Conservation (phyloP, 2,113 vertebrate genomes). For the Synodontis membranacea region DNA sequence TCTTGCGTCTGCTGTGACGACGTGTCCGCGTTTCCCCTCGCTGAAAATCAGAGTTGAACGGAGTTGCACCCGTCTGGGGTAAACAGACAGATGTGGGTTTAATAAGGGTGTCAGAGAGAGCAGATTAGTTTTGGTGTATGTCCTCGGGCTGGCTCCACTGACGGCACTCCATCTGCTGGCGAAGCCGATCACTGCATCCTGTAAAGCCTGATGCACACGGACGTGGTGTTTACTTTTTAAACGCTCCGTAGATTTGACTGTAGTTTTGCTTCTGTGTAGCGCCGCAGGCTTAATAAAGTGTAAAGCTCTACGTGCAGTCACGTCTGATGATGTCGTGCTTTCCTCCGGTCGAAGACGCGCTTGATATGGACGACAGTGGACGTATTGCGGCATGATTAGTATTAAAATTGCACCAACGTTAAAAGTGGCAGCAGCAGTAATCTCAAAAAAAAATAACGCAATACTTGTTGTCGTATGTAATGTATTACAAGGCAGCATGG, state of each 20-base stretch:
- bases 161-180: conserved; percentile 72
- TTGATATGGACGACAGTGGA: conserved; percentile 62
- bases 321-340: conserved; percentile 11
- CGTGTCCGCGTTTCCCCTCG: not conserved
- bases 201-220: not conserved
- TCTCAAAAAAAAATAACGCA: conserved; percentile 54
- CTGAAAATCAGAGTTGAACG: not conserved
- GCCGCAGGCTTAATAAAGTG: not conserved
- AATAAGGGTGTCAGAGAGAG: conserved; percentile 17
- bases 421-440: conserved; percentile 73
- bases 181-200: conserved; percentile 38
- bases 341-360: not conserved
- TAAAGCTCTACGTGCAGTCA: not conserved
- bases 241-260: not conserved
- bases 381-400: conserved; percentile 74
- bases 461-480: conserved; percentile 58
- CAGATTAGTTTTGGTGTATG: conserved; percentile 9
- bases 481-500: conserved; percentile 75
- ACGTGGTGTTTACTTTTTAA: not conserved
- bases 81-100: conserved; percentile 15
- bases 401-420: conserved; percentile 67
- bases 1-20: not conserved
- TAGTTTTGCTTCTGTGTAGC: not conserved
- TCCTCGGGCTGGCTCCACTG: conserved; percentile 34
- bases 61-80: conserved; percentile 1